These are phyloP conservation scores for Cremastinae sp. DNA, from an alignment of 2,888 invertebrate genomes.

Conservation along the genomic window DNA sequence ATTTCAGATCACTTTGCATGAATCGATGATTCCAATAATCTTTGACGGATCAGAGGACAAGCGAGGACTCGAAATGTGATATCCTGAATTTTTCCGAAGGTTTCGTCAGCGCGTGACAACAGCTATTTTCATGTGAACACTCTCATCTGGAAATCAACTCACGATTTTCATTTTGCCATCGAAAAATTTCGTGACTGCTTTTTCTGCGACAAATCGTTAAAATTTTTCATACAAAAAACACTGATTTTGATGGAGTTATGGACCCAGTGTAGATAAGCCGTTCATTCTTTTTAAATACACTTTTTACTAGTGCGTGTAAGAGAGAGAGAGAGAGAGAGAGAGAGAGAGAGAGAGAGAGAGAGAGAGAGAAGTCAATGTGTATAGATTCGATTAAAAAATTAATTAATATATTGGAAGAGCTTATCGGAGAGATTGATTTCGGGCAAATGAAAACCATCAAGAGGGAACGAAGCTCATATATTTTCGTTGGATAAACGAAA, in stretches of 20 bases:
- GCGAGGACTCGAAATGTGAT: constrained; percentile 15
- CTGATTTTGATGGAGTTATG: background rate
- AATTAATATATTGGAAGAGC: too few relatives aligned
- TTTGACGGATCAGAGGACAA: constrained; percentile 33
- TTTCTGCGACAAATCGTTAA: background rate
- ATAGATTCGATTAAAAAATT: too few relatives aligned
- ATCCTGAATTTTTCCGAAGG: constrained; percentile 29
- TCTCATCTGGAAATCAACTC: constrained; percentile 19
- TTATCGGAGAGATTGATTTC: too few relatives aligned
- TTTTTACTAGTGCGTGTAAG: too few relatives aligned
- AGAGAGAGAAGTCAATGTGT: too few relatives aligned
- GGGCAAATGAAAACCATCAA: too few relatives aligned
- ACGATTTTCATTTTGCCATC: constrained; percentile 32
- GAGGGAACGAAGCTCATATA: background rate
- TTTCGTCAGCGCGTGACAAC: constrained; percentile 13
- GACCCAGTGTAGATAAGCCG: background rate
- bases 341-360: too few relatives aligned
- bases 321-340: too few relatives aligned
- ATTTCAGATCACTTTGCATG: constrained; percentile 18
- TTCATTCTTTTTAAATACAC: background rate
- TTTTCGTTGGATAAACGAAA: background rate
- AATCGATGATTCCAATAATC: constrained; percentile 16
- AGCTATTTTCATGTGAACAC: background rate
- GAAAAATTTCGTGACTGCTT: constrained; percentile 9
- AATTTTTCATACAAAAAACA: background rate